phyloP scores from a whole-genome alignment of 1,140 invertebrate genomes.

The Homarus americanus region DNA sequence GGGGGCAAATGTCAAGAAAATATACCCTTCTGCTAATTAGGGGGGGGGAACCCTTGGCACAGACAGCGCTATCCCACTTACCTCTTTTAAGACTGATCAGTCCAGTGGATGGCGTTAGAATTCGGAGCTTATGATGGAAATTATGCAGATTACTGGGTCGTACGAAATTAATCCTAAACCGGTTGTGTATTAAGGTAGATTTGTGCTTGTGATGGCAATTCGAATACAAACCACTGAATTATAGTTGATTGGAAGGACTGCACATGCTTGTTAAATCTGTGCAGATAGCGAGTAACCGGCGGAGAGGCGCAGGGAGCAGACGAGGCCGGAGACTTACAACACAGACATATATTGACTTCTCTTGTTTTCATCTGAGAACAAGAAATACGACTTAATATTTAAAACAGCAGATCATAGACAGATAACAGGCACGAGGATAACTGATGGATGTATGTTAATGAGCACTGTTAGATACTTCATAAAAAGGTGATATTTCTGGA shows the following conservation, averaged over 20 bases:
- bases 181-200: constrained; percentile 35
- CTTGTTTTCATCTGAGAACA: too few species aligned
- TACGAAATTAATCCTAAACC: constrained; percentile 8
- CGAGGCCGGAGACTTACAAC: too few species aligned
- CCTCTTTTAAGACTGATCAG: constrained; percentile 16
- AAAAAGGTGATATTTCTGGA: too few species aligned
- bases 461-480: too few species aligned
- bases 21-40: constrained; percentile 61
- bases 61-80: constrained; percentile 13
- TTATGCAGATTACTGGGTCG: constrained; percentile 49
- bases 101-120: not conserved
- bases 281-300: too few species aligned
- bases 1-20: constrained; percentile 68
- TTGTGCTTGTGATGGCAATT: constrained; percentile 25
- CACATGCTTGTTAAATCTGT: constrained; percentile 47
- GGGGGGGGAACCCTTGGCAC: not conserved
- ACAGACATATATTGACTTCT: too few species aligned
- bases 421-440: too few species aligned
- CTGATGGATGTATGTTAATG: too few species aligned
- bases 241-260: constrained; percentile 11
- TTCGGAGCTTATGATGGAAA: constrained; percentile 16
- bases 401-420: too few species aligned
- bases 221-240: constrained; percentile 49
- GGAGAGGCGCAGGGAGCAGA: too few species aligned
- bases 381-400: too few species aligned